Evolutionary conservation across 1,140 invertebrate species (phyloP).

Genomic region (Solenopsis fugax): DNA sequence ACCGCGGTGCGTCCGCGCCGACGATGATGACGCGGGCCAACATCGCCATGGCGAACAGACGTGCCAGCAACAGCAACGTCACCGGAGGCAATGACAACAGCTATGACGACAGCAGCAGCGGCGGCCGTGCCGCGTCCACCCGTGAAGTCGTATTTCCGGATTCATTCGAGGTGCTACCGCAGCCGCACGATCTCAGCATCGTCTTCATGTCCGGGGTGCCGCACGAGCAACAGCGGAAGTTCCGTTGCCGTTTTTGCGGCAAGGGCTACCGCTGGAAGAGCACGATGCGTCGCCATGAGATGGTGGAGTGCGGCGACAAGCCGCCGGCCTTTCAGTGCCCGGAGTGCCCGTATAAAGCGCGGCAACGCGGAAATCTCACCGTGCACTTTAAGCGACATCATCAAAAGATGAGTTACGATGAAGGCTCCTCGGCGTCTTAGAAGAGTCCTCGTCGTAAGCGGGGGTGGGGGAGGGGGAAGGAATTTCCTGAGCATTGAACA

Average conservation of each 20-base stretch:
- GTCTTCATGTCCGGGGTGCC: slow-evolving; percentile 82
- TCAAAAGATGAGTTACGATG: slow-evolving; percentile 81
- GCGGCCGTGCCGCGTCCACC: slow-evolving; percentile 71
- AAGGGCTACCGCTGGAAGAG: slow-evolving; percentile 94
- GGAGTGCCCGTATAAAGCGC: slow-evolving; percentile 92
- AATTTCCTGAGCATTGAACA: slow-evolving; percentile 4
- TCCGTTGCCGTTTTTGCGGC: slow-evolving; percentile 92
- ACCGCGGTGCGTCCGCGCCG: slow-evolving; percentile 27
- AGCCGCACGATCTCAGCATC: slow-evolving; percentile 82
- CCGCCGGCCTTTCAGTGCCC: slow-evolving; percentile 93
- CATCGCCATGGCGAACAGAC: slow-evolving; percentile 66
- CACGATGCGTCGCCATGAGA: slow-evolving; percentile 93
- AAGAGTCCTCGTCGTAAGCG: not conserved
- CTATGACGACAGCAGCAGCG: slow-evolving; percentile 68
- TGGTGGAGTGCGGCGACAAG: slow-evolving; percentile 95
- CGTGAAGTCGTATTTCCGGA: slow-evolving; percentile 85
- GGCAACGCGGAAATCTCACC: slow-evolving; percentile 92
- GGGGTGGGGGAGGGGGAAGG: not conserved
- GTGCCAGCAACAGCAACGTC: slow-evolving; percentile 69
- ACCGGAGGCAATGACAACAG: slow-evolving; percentile 72
- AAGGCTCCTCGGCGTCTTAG: slow-evolving; percentile 61
- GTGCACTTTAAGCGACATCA: slow-evolving; percentile 94
- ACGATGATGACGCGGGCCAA: slow-evolving; percentile 50
- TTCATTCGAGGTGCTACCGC: slow-evolving; percentile 85
- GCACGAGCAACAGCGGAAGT: slow-evolving; percentile 89